Evolutionary conservation across 2,888 invertebrate genomes (phyloP), one percentile per base, ranked within the genome.

Genomic region (Quadroppia sp.): DNA sequence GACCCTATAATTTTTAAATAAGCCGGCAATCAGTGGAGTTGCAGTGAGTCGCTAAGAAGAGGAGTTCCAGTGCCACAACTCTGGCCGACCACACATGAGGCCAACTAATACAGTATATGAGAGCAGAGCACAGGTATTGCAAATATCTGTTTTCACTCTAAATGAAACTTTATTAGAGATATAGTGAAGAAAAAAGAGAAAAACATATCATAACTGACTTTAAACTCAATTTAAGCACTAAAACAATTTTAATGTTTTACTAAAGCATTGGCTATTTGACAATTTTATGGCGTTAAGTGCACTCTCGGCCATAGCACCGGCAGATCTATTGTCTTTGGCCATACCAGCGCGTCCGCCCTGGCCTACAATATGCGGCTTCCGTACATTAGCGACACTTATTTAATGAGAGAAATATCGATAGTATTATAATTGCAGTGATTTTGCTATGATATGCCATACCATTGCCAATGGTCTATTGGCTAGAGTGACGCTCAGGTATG

Each of bases 51-150:
- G 67, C 67, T 67, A 67, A 67, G 67, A 71, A 71, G 32, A 71
- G 71, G 50, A 71, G 71, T 53, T 71, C 71, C 71, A 71, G 20
- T 53, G 71, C 71, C 48, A 71, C 71, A 48, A 42, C 71, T 48
- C 71, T 48, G 32, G 48, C 20, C 32, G 32, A 32, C 42, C 71
- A 40, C 40, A 40, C 42, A 40, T 45, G 50, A 53, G 53, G 45
- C 45, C 42, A 67, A 32, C 36, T 67, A 61, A 20, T 20, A 20
- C 2, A 53, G 20, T 23, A 4, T 53, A 53, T 20, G 15, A n/a
- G 3, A n/a, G 3, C 48, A 48, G 36, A 36, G 36, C 36, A 36
- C 36, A n/a, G 15, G 20, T 48, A 53, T 20, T 53, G 17, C 17
- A 20, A 25, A 53, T 53, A 53, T 25, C 20, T 25, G 25, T 25